A percentile compares a stretch with the other conserved stretches of the same genome.
Conservation (phyloP, 2,797 vertebrate species). For the Halcyon chelicuti region DNA sequence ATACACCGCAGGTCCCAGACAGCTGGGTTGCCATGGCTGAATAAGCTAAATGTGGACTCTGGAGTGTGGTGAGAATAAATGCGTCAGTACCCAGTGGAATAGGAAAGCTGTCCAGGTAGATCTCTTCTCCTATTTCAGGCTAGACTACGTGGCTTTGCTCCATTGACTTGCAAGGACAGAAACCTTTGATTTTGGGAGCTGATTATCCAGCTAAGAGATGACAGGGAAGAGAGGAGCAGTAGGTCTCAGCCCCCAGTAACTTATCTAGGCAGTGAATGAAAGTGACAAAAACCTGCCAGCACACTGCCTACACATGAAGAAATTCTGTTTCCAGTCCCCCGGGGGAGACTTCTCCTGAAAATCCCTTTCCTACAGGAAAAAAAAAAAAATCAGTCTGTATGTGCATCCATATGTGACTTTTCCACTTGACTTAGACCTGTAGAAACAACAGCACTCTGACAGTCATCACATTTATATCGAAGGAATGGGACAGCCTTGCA, state of each 20-base stretch:
- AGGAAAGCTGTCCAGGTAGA: constrained; percentile 30
- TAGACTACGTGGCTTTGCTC: neutral
- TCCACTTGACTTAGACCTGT: neutral
- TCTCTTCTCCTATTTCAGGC: neutral
- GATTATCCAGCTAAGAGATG: constrained; percentile 11
- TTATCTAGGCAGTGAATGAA: constrained; percentile 53
- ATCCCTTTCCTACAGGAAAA: neutral
- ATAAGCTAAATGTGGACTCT: constrained; percentile 8
- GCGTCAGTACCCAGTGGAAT: neutral
- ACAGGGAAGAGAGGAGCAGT: neutral
- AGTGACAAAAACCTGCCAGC: constrained; percentile 62
- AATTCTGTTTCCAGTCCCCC: constrained; percentile 36
- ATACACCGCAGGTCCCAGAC: neutral
- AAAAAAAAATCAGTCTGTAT: neutral
- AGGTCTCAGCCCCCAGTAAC: constrained; percentile 12
- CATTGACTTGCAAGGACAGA: constrained; percentile 15
- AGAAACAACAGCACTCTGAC: neutral
- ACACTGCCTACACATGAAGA: constrained; percentile 46
- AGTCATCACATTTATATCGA: neutral
- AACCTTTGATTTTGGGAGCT: constrained; percentile 26
- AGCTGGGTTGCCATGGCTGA: constrained; percentile 39
- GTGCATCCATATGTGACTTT: neutral
- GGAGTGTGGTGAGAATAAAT: constrained; percentile 7
- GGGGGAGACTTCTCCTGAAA: constrained; percentile 53
- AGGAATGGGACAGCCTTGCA: neutral